Conservation (phyloP, 2,797 vertebrate genomes). For the Epinephelus awoara region DNA sequence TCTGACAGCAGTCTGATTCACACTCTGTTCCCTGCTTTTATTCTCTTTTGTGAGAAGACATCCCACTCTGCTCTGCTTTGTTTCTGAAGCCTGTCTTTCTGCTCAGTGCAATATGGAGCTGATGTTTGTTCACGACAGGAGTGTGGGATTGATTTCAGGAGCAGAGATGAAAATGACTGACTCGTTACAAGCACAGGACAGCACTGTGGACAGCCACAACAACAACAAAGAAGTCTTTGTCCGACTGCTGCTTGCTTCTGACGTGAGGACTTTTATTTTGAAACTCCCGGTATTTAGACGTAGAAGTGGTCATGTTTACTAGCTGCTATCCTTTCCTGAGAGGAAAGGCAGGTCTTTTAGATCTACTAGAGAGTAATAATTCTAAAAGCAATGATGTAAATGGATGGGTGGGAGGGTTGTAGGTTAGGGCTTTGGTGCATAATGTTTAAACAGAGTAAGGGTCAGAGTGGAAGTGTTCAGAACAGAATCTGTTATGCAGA, state of each 20-base stretch:
- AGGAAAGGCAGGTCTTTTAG: slow-evolving; percentile 73
- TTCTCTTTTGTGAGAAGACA: slow-evolving; percentile 3
- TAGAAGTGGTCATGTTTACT: slow-evolving; percentile 79
- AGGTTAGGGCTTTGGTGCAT: slow-evolving; percentile 20
- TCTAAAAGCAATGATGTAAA: slow-evolving; percentile 57
- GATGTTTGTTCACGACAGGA: slow-evolving; percentile 21
- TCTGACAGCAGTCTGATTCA: slow-evolving; percentile 9
- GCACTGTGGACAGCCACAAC: slow-evolving; percentile 31
- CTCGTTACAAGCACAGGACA: slow-evolving; percentile 33
- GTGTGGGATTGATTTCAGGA: slow-evolving; percentile 27
- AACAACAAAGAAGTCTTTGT: slow-evolving; percentile 12
- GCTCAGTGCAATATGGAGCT: slow-evolving; percentile 68
- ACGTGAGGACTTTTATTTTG: slow-evolving; percentile 81
- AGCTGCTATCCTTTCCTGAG: slow-evolving; percentile 89
- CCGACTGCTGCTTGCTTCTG: slow-evolving; percentile 78
- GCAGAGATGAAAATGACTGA: slow-evolving; percentile 28
- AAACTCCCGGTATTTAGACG: slow-evolving; percentile 62
- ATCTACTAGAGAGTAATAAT: slow-evolving; percentile 55
- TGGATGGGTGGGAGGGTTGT: not conserved
- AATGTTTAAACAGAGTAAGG: slow-evolving; percentile 1
- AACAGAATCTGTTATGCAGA: slow-evolving; percentile 33
- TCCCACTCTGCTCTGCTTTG: slow-evolving; percentile 5
- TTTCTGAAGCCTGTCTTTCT: slow-evolving; percentile 25
- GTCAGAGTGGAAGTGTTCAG: slow-evolving; percentile 17
- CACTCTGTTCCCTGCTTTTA: not conserved